These are phyloP conservation scores for Chloropsis cyanopogon DNA, from an alignment of 2,113 vertebrate genomes.

Conservation along the genomic window DNA sequence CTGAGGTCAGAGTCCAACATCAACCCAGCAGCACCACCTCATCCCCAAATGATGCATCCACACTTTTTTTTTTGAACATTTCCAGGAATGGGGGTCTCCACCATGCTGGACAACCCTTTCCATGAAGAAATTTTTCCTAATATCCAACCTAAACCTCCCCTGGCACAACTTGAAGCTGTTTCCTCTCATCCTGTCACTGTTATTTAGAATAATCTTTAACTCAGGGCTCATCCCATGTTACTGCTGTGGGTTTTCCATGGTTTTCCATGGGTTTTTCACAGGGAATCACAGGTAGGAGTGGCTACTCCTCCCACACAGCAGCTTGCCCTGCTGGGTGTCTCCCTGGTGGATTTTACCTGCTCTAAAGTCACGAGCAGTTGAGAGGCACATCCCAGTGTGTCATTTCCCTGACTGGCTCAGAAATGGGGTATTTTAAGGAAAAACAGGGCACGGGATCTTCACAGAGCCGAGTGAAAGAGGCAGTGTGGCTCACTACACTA, in stretches of 20 bases:
- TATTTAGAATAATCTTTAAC: not conserved
- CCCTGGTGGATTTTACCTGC: not conserved
- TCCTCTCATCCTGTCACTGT: not conserved
- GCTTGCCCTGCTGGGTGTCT: not conserved
- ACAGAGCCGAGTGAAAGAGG: rapidly evolving
- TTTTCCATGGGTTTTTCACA: rapidly evolving
- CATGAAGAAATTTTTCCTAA: not conserved
- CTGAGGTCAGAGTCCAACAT: not conserved
- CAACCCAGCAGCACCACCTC: not conserved
- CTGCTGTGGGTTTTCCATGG: not conserved
- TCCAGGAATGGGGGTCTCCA: not conserved
- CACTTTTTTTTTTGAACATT: not conserved
- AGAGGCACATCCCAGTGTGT: not conserved
- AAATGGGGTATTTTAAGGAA: not conserved
- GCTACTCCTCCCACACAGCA: not conserved
- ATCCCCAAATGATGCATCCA: not conserved
- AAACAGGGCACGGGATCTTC: not conserved
- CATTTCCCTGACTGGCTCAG: not conserved
- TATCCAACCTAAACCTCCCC: not conserved
- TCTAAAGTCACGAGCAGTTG: not conserved
- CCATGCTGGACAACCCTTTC: not conserved
- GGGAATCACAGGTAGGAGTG: not conserved
- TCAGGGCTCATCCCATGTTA: rapidly evolving
- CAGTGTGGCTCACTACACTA: not conserved
- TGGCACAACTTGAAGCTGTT: not conserved